Base-by-base conservation (phyloP, 37 sponge, comb jelly and placozoan species). In the Axinella damicornis region DNA sequence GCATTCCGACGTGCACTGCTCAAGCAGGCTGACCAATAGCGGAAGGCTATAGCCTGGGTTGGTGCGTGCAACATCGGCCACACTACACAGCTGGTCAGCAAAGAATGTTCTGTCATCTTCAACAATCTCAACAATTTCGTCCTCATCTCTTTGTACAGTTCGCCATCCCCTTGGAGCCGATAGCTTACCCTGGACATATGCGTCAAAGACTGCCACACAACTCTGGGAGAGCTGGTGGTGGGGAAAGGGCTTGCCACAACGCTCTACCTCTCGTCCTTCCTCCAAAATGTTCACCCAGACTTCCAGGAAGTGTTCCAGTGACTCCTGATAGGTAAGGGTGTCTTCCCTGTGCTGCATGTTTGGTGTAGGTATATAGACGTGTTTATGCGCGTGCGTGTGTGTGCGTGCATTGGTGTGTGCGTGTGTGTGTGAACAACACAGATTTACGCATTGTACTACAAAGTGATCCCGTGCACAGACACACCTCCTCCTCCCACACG, bases 101-200 rank as follows among this genome's bases (percentile, higher is more conserved):
- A 71, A 87, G 37, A 53, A 35, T 31, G 2, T 55, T n/a, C 81
- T 77, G 61, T 94, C 94, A 58, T 87, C 91, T 20, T 86, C 94
- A 4, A 69, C 67, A 9, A 73, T 31, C 2, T 80, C 91, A 15
- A 76, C 18, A 38, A 87, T 71, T 69, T 90, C 91, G 1, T 22
- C 63, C 24, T 64, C 83, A 19, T 80, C 83, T 1, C 18, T 5
- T 9, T 63, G 46, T 11, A 38, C 21, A 31, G 53, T 40, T 66
- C 82, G 71, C 92, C 92, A 92, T 1, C 92, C 93, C 9, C 69
- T 57, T n/a, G 93, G 93, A 21, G 82, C 57, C 0, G 71, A 55
- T 13, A 93, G 89, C 58, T 93, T 93, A 79, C 90, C 85, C 71
- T 85, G 73, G 32, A 93, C 17, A 62, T 85, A 93, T 4, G 89